Conservation (phyloP, 1,140 invertebrate genomes). For the Brachionus sp. region DNA sequence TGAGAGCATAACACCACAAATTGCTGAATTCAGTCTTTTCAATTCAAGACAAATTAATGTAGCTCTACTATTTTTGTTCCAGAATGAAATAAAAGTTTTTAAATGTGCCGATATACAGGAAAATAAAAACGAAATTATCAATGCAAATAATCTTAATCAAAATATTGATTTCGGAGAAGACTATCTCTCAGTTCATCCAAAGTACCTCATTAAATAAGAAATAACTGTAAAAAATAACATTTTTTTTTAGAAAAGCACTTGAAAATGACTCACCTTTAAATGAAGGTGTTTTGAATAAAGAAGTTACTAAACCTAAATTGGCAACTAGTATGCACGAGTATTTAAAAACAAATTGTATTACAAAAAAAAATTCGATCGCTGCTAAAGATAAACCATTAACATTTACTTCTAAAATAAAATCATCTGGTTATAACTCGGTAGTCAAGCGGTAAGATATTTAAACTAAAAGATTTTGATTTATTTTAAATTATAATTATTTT, state of each 20-base stretch:
- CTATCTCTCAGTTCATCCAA: not conserved
- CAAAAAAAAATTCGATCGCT: conserved; percentile 47
- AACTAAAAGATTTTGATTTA: not conserved
- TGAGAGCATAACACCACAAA: conserved; percentile 22
- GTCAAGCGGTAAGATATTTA: conserved; percentile 49
- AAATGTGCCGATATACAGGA: conserved; percentile 12
- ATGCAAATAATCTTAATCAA: not conserved
- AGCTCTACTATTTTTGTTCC: conserved; percentile 7
- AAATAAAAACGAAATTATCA: not conserved
- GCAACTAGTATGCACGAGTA: conserved; percentile 14
- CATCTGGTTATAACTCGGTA: conserved; percentile 55
- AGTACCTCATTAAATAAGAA: not conserved
- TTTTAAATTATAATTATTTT: not conserved
- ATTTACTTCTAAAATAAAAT: conserved; percentile 55
- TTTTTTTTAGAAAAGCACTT: not conserved
- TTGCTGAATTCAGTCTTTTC: not conserved
- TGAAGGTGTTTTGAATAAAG: not conserved
- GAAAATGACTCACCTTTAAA: not conserved
- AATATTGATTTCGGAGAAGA: not conserved
- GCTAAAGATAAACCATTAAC: conserved; percentile 53
- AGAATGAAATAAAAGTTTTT: conserved; percentile 8
- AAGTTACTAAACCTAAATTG: not conserved
- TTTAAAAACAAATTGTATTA: conserved; percentile 33
- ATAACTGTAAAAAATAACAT: too few species aligned
- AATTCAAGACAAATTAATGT: conserved; percentile 22